Percentiles rank a stretch among this genome's conserved stretches.
These are phyloP conservation scores for Notechis scutatus DNA, from an alignment of 2,113 vertebrate genomes.

Conservation along the genomic window DNA sequence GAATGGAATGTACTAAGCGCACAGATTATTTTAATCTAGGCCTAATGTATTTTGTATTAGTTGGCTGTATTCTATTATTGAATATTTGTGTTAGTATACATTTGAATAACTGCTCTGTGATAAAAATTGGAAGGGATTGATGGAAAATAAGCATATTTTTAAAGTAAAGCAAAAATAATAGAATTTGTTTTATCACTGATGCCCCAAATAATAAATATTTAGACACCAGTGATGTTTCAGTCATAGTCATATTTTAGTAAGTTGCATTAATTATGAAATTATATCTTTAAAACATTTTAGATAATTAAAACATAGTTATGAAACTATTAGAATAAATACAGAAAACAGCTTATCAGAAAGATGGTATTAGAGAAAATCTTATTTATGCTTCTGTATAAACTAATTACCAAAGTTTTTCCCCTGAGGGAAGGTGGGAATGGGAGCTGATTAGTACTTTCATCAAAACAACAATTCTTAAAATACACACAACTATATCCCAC, in stretches of 20 bases:
- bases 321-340: slow-evolving; percentile 10
- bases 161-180: neutral
- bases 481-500: neutral
- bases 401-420: slow-evolving; percentile 5
- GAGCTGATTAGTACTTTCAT: neutral
- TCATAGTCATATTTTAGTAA: neutral
- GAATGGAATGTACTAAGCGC: neutral
- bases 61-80: neutral
- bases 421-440: neutral
- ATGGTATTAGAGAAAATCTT: neutral
- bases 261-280: neutral
- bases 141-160: neutral
- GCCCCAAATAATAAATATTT: neutral
- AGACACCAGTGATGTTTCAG: neutral
- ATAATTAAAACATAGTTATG: slow-evolving; percentile 34
- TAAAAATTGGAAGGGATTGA: neutral
- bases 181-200: neutral
- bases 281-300: slow-evolving; percentile 48
- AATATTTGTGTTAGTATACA: neutral
- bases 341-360: slow-evolving; percentile 28
- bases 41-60: neutral
- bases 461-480: neutral
- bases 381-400: slow-evolving; percentile 25
- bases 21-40: slow-evolving; percentile 15
- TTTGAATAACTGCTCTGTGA: neutral